Percentiles rank a stretch among this genome's conserved stretches.
phyloP scores from a whole-genome alignment of 2,113 vertebrate genomes.

The Lepisosteus osseus region DNA sequence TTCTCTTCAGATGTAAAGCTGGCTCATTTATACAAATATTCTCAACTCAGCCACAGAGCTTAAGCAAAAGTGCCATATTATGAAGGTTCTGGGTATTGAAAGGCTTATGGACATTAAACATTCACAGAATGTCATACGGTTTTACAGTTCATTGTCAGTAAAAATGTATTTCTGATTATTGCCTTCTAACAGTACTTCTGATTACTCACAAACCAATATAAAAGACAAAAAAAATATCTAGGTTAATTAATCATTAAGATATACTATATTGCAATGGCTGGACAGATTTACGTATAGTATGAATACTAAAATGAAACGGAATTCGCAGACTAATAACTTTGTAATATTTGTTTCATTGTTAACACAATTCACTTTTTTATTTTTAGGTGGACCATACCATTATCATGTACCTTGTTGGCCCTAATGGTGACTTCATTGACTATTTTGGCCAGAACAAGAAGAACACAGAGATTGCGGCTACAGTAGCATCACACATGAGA shows the following conservation, averaged over 20 bases:
- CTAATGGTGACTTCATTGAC: conserved; percentile 84
- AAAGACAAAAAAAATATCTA: too few relatives aligned
- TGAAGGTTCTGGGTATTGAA: neutral
- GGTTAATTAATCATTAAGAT: neutral
- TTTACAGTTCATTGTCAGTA: too few relatives aligned
- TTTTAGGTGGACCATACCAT: conserved; percentile 94
- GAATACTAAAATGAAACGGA: too few relatives aligned
- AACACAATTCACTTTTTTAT: conserved; percentile 3
- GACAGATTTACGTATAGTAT: too few relatives aligned
- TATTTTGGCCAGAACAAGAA: conserved; percentile 94
- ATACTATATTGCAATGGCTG: neutral
- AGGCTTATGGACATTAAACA: too few relatives aligned
- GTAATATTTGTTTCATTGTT: too few relatives aligned
- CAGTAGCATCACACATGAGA: conserved; percentile 83
- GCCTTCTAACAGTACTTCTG: too few relatives aligned
- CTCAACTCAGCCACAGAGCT: neutral
- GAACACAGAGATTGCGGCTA: conserved; percentile 71
- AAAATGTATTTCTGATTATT: too few relatives aligned
- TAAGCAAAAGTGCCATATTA: neutral
- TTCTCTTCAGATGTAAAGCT: conserved; percentile 24
- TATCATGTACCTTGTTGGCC: conserved; percentile 94
- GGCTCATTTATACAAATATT: neutral
- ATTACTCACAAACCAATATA: too few relatives aligned
- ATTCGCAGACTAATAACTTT: too few relatives aligned
- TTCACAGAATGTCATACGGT: too few relatives aligned